Percentiles rank a stretch among this genome's conserved stretches.
phyloP scores from a whole-genome alignment of 2,113 vertebrate species.

The Gallinago undulata region DNA sequence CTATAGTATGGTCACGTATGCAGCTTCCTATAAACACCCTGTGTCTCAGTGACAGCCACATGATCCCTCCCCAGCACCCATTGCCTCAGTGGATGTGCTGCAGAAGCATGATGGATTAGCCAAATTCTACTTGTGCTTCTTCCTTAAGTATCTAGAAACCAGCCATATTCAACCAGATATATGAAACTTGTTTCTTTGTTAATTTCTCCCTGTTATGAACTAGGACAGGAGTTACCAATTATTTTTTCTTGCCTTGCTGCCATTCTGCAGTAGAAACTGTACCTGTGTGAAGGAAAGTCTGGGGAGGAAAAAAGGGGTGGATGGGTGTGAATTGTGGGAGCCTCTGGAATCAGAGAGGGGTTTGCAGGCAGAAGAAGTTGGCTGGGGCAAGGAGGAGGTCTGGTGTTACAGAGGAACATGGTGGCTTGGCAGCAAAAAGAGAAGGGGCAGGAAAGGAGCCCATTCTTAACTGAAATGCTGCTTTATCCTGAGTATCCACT shows the following conservation, averaged over 20 bases:
- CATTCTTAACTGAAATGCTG: neutral
- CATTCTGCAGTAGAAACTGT: neutral
- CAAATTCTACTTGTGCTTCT: accelerated
- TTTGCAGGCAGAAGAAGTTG: neutral
- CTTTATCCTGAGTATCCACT: neutral
- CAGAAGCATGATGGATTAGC: neutral
- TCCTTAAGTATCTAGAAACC: neutral
- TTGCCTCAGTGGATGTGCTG: accelerated
- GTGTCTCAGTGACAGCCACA: neutral
- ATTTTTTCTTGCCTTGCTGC: neutral
- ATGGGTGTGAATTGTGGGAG: neutral
- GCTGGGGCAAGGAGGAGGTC: neutral
- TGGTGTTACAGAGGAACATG: neutral
- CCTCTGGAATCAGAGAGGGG: neutral
- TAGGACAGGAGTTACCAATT: accelerated
- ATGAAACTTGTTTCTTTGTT: neutral
- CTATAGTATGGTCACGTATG: accelerated
- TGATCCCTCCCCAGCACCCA: accelerated
- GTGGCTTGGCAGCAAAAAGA: neutral
- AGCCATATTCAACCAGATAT: accelerated
- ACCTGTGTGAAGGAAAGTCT: neutral
- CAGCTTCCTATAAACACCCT: neutral
- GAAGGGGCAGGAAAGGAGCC: neutral
- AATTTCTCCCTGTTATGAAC: neutral
- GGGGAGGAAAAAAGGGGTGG: accelerated